A percentile compares a stretch with the other conserved stretches of the same genome.
Evolutionary conservation across 2,797 vertebrate genomes (phyloP).

Genomic region (Poecilia gillii): DNA sequence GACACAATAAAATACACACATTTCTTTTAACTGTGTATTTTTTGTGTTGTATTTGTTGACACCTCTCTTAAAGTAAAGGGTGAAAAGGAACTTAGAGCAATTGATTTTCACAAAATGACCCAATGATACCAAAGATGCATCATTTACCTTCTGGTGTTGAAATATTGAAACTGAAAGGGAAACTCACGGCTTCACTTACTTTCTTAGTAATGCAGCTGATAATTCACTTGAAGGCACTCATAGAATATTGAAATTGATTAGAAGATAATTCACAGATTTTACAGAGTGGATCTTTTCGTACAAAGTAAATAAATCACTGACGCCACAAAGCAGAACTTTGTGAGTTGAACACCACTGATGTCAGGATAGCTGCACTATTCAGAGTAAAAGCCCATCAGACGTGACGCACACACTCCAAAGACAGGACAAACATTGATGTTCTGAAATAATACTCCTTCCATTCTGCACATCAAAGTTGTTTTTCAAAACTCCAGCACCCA

Average conservation of each 20-base stretch:
- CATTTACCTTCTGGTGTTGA: not conserved
- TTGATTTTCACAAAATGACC: not conserved
- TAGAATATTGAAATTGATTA: not conserved
- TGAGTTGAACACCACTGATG: not conserved
- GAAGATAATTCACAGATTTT: not conserved
- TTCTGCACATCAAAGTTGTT: not conserved
- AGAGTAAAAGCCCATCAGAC: not conserved
- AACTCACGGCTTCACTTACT: not conserved
- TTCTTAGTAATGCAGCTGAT: not conserved
- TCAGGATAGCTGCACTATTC: not conserved
- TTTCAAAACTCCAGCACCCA: not conserved
- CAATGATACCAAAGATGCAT: not conserved
- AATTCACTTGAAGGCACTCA: not conserved
- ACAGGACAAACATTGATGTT: not conserved
- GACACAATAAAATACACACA: too few species aligned
- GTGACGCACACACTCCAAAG: not conserved
- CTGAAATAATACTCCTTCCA: not conserved
- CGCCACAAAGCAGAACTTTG: not conserved
- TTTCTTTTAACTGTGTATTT: not conserved
- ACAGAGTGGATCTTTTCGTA: not conserved
- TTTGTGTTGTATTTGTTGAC: not conserved
- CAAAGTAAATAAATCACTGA: not conserved
- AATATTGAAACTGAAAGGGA: not conserved
- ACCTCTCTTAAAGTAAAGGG: too few species aligned
- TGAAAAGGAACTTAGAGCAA: too few species aligned